Evolutionary conservation across 2,888 invertebrate genomes (phyloP), one percentile per base, ranked within the genome.

Genomic region (Choristoneura rosaceana): DNA sequence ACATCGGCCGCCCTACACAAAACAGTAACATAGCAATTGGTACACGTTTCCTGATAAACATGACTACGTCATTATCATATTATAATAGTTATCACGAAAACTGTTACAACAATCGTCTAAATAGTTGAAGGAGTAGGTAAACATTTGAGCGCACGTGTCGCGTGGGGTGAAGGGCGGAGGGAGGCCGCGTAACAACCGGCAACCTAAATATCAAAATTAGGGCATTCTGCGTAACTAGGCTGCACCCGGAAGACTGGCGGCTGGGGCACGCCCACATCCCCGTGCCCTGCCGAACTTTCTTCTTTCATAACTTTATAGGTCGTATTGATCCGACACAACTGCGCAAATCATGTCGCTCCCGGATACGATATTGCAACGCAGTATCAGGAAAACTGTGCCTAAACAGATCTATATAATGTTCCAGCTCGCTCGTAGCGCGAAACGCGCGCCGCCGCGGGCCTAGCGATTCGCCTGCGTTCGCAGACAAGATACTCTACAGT

Each of bases 191-290:
- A 71, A 71, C 71, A 71, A 71, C 71, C 71, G 68, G 62, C 71
- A 71, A 71, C 71, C 71, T 71, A 71, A 71, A 71, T 71, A 71
- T 71, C 76, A 91, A 90, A 93, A 93, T 93, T 93, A 93, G 93
- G 93, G 92, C 93, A 93, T 93, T 90, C 91, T 92, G 92, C 90
- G 92, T 90, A 93, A 90, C 92, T 92, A 93, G 93, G 93, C 91
- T 91, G 91, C 88, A 91, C 89, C 88, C 86, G 90, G 86, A 90
- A 84, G 84, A 91, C 90, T 71, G 71, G 67, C 71, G 33, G 88
- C 87, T 84, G 85, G 87, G 89, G 87, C 87, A 87, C 92, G 90
- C 91, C 92, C 91, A 88, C 87, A 86, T 87, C 89, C 89, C 90
- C 90, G 88, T 88, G 90, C 91, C 91, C 89, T 90, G 90, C 91